Percentiles rank a stretch among this genome's conserved stretches.
Conservation (phyloP, 2,113 vertebrate species). For the Rhabdomys dilectus region DNA sequence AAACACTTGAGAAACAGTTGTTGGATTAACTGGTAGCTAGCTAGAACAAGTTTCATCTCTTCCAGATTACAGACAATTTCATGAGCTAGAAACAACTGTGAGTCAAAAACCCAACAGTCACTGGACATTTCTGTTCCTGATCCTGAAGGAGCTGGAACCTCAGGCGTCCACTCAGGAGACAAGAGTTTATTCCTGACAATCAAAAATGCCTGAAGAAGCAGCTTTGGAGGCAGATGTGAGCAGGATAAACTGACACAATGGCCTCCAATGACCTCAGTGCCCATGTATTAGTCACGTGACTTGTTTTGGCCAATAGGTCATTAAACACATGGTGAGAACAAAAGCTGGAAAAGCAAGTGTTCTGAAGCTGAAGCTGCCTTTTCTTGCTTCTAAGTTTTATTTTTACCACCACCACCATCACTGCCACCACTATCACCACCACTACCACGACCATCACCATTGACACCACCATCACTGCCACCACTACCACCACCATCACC, state of each 20-base stretch:
- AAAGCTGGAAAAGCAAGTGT: neutral
- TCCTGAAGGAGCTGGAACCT: neutral
- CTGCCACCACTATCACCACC: neutral
- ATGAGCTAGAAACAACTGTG: neutral
- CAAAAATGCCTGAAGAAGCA: neutral
- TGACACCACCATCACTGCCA: too few relatives aligned
- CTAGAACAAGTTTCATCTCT: neutral
- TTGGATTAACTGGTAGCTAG: neutral
- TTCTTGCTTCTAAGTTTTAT: neutral
- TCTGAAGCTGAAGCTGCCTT: neutral
- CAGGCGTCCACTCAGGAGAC: neutral
- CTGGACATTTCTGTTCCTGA: neutral
- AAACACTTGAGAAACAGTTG: neutral
- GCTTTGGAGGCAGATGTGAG: neutral
- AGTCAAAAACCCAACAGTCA: neutral
- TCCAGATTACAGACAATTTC: neutral
- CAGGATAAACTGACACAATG: neutral
- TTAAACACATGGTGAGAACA: neutral
- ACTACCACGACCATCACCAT: too few relatives aligned
- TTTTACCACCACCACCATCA: neutral
- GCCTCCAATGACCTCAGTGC: neutral
- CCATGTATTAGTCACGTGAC: neutral
- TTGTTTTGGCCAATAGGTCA: neutral
- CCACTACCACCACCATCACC: neutral
- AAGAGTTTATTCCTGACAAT: constrained; percentile 11